Percentiles rank a stretch among this genome's conserved stretches.
These are phyloP conservation scores for Pollimyrus isidori DNA, from an alignment of 2,113 vertebrate species.

Conservation along the genomic window DNA sequence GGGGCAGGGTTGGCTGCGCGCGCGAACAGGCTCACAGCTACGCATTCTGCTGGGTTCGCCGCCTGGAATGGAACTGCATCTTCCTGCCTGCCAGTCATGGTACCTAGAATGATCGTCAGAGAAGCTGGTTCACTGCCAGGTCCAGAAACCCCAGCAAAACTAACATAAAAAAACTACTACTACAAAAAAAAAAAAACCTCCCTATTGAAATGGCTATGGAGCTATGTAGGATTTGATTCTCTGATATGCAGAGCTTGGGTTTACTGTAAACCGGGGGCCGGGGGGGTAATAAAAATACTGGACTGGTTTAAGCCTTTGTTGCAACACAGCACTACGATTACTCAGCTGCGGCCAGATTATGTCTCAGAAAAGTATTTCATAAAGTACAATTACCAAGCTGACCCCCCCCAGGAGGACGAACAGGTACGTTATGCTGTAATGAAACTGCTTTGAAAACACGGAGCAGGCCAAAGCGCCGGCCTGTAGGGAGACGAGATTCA, in stretches of 20 bases:
- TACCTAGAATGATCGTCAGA: neutral
- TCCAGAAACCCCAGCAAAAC: neutral
- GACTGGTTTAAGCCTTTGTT: conserved; percentile 34
- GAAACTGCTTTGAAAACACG: conserved; percentile 41
- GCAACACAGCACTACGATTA: conserved; percentile 35
- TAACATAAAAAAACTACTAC: neutral
- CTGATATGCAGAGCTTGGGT: neutral
- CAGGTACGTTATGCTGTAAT: conserved; percentile 33
- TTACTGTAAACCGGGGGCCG: neutral
- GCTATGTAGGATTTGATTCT: neutral
- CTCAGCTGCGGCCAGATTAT: conserved; percentile 52
- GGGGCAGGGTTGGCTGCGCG: neutral
- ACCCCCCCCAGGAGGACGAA: conserved; percentile 33
- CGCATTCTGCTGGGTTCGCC: neutral
- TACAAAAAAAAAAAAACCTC: neutral
- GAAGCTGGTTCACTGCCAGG: neutral
- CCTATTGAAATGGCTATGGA: neutral
- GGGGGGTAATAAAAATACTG: neutral
- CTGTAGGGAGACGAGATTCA: neutral
- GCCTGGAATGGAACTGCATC: neutral
- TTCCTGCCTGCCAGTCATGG: neutral
- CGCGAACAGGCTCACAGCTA: neutral
- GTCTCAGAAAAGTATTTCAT: conserved; percentile 57
- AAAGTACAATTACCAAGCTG: conserved; percentile 49
- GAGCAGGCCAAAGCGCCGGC: conserved; percentile 11